Percentiles rank a stretch among this genome's conserved stretches.
Conservation (phyloP, 2,888 invertebrate genomes). For the Acleris laterana region DNA sequence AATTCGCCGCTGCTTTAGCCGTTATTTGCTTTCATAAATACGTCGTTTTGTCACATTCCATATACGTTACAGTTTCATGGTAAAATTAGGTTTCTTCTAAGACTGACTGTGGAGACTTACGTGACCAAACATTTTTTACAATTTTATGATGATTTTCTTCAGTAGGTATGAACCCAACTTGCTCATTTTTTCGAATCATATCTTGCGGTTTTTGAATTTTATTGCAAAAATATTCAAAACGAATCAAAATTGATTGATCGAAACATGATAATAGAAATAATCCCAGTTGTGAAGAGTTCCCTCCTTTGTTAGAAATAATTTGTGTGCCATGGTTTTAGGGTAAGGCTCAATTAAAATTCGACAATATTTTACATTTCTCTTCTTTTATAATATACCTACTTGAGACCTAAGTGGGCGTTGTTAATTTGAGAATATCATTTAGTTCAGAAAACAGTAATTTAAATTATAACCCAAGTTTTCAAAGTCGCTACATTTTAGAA, state of each 20-base stretch:
- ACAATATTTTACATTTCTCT: constrained; percentile 71
- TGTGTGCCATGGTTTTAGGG: constrained; percentile 80
- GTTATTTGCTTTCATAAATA: constrained; percentile 49
- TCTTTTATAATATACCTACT: constrained; percentile 17
- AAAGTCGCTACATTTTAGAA: constrained; percentile 42
- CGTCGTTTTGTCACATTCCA: constrained; percentile 69
- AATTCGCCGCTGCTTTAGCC: constrained; percentile 42
- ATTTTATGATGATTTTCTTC: constrained; percentile 58
- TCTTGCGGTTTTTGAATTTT: constrained; percentile 53
- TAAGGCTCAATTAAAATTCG: constrained; percentile 73
- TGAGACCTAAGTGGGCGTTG: constrained; percentile 18
- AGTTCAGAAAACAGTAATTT: constrained; percentile 12
- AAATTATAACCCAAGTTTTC: constrained; percentile 9
- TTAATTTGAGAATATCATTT: constrained; percentile 13
- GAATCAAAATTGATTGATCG: constrained; percentile 52
- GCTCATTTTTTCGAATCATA: constrained; percentile 72
- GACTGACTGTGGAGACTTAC: constrained; percentile 77
- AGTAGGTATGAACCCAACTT: constrained; percentile 64
- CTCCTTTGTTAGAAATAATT: constrained; percentile 81
- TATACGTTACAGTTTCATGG: constrained; percentile 65
- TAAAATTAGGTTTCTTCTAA: constrained; percentile 76
- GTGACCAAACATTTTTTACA: constrained; percentile 59
- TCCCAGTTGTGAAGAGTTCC: constrained; percentile 81
- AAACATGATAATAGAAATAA: constrained; percentile 57
- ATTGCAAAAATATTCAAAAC: constrained; percentile 47